Evolutionary conservation across 2,888 invertebrate genomes (phyloP).

Genomic region (Drosophila neoperkinsi): DNA sequence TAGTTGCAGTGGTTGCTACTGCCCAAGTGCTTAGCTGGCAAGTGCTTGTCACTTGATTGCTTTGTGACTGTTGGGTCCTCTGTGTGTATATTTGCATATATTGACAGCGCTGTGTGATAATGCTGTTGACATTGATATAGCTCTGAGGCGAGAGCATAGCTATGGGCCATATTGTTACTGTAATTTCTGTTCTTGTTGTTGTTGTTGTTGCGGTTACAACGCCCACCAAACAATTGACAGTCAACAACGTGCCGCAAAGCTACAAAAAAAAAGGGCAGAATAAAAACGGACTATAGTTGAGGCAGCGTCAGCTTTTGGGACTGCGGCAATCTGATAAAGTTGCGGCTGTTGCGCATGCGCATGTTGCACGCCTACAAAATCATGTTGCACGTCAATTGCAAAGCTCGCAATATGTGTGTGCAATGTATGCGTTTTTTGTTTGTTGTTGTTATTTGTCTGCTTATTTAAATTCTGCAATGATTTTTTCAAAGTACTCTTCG

Average conservation of each 20-base stretch:
- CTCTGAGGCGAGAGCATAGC: slow-evolving; percentile 58
- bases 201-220: slow-evolving; percentile 54
- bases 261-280: slow-evolving; percentile 21
- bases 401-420: slow-evolving; percentile 51
- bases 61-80: slow-evolving; percentile 39
- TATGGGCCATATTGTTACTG: slow-evolving; percentile 47
- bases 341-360: slow-evolving; percentile 81
- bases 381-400: slow-evolving; percentile 84
- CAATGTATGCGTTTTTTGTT: slow-evolving; percentile 41
- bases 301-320: slow-evolving; percentile 43
- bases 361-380: slow-evolving; percentile 85
- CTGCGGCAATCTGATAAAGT: slow-evolving; percentile 80
- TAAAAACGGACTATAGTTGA: slow-evolving; percentile 26
- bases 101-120: slow-evolving; percentile 81
- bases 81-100: slow-evolving; percentile 78
- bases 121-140: slow-evolving; percentile 81
- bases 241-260: slow-evolving; percentile 73
- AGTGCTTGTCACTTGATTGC: slow-evolving; percentile 65
- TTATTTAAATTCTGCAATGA: slow-evolving; percentile 82
- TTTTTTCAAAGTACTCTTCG: slow-evolving; percentile 74
- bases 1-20: slow-evolving; percentile 47
- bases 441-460: slow-evolving; percentile 47
- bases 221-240: slow-evolving; percentile 80
- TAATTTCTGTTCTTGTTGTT: slow-evolving; percentile 25
- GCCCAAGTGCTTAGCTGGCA: slow-evolving; percentile 52